phyloP scores from a whole-genome alignment of 2,888 invertebrate species.

The Geophilus truncorum region DNA sequence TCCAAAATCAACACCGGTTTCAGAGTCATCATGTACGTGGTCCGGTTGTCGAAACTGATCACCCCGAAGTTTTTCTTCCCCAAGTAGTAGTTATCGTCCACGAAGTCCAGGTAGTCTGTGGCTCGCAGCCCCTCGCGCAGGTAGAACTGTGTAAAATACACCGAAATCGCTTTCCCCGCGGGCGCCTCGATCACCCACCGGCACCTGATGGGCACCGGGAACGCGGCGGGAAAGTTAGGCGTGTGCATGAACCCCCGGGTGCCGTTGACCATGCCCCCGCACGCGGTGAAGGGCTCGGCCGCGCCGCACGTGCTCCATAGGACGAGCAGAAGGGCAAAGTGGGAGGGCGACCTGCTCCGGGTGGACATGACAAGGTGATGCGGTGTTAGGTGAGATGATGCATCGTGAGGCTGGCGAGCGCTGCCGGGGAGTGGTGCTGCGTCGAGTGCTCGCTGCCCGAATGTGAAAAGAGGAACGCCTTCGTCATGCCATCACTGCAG shows the following conservation, averaged over 20 bases:
- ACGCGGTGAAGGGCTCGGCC: neutral
- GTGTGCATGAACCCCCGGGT: slow-evolving; percentile 67
- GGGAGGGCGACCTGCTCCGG: neutral
- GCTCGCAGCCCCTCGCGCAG: slow-evolving; percentile 50
- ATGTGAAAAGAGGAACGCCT: neutral
- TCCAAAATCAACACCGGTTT: slow-evolving; percentile 71
- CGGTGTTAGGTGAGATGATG: too few relatives aligned
- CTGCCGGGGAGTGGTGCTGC: too few relatives aligned
- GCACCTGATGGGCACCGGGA: slow-evolving; percentile 75
- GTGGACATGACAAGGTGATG: too few relatives aligned
- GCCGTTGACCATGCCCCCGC: slow-evolving; percentile 32
- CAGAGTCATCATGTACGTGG: slow-evolving; percentile 51
- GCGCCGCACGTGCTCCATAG: neutral
- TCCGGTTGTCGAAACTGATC: slow-evolving; percentile 42
- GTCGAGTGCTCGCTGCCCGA: too few relatives aligned
- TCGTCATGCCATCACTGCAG: slow-evolving; percentile 3
- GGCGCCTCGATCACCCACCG: slow-evolving; percentile 80
- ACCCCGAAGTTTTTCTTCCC: slow-evolving; percentile 43
- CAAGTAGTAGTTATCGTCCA: slow-evolving; percentile 39
- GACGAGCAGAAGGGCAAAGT: neutral
- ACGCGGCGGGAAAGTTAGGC: slow-evolving; percentile 76
- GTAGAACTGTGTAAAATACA: slow-evolving; percentile 84
- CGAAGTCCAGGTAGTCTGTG: slow-evolving; percentile 45
- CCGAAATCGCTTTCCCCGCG: slow-evolving; percentile 60
- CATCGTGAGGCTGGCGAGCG: too few relatives aligned